Base-by-base conservation (phyloP, 2,888 invertebrate genomes). In the Athalia rosae region DNA sequence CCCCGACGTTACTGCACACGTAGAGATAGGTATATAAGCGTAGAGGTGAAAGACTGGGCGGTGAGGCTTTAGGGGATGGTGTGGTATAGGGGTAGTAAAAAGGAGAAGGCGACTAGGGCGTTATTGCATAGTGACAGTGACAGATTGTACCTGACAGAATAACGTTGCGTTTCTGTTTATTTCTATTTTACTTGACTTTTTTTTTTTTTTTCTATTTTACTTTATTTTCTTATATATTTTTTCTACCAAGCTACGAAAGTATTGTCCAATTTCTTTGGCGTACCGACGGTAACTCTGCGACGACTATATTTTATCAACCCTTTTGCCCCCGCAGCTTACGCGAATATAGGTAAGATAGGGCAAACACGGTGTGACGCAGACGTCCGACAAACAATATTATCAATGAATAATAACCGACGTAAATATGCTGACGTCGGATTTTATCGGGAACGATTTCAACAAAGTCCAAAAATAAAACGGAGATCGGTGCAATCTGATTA, bases 61-160 rank as follows among this genome's bases (percentile, higher is more conserved):
- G 53, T n/a, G n/a, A 9, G 53, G 53, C 11, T n/a, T 28, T 28
- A 28, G 28, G 28, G 28, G 28, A 28, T 28, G 28, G 28, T 28
- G 28, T 28, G 28, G 28, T 28, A 28, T 28, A 28, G 8, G 13
- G 61, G 4, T 8, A 15, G 15, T n/a, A 61, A 28, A 7, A 58
- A 71, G 56, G 71, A 58, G 50, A 71, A 58, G 58, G 45, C 43
- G 58, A 50, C 41, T 48, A 45, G 80, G 79, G 78, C 79, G 80
- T 83, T 84, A 84, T 84, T 83, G 83, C 83, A 79, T 79, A 81
- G 80, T 81, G 86, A 83, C 85, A 84, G 79, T 85, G 84, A 85
- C 81, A 81, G 84, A 85, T 84, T 82, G 83, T 81, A 79, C 79
- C 80, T 81, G 79, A 82, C 83, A 80, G 81, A 84, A 84, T 83